Evolutionary conservation across 2,888 invertebrate genomes (phyloP).

Genomic region (Flexamia atlantica): DNA sequence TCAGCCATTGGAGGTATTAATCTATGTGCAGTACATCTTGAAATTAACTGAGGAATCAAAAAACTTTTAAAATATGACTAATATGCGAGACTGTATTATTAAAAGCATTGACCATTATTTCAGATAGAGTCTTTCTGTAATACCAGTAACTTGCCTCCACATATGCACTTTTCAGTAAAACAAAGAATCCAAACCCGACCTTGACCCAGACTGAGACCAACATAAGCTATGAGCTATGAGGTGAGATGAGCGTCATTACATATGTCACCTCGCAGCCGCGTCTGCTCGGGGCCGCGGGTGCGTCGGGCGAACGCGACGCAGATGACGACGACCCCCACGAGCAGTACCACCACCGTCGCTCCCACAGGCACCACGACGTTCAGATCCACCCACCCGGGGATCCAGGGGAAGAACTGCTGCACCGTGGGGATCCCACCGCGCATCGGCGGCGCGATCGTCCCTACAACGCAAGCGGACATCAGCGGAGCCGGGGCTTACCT

Average conservation of each 20-base stretch:
- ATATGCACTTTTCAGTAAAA: background rate
- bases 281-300: slow-evolving; percentile 81
- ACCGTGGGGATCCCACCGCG: slow-evolving; percentile 77
- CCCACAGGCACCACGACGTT: slow-evolving; percentile 94
- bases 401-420: slow-evolving; percentile 83
- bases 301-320: slow-evolving; percentile 92
- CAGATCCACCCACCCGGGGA: slow-evolving; percentile 92
- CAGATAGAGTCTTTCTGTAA: too few relatives aligned
- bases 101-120: too few relatives aligned
- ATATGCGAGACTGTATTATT: too few relatives aligned
- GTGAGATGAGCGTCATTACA: slow-evolving; percentile 81
- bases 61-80: too few relatives aligned
- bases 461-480: slow-evolving; percentile 75
- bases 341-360: slow-evolving; percentile 92
- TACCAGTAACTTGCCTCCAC: too few relatives aligned
- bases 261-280: slow-evolving; percentile 88
- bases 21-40: too few relatives aligned
- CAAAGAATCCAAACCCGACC: slow-evolving; percentile 9
- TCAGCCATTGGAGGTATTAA: too few relatives aligned
- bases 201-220: background rate
- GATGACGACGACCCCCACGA: slow-evolving; percentile 93
- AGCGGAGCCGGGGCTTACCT: slow-evolving; percentile 79
- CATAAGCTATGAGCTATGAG: slow-evolving; percentile 60
- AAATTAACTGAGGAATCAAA: too few relatives aligned
- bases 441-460: slow-evolving; percentile 88